These are phyloP conservation scores for Augochlora pura DNA, from an alignment of 1,140 invertebrate genomes.

Conservation along the genomic window DNA sequence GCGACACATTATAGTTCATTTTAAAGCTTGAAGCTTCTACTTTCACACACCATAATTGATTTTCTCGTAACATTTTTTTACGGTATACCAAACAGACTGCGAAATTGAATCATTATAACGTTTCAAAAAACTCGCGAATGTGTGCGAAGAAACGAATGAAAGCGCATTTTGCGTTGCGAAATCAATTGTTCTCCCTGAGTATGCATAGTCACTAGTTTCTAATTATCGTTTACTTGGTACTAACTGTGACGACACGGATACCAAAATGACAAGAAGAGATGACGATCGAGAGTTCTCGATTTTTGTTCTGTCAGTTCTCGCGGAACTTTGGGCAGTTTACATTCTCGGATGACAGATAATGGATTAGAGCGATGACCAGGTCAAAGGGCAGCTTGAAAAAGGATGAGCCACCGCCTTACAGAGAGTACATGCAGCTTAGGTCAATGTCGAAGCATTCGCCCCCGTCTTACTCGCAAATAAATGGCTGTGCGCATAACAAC, in stretches of 20 bases:
- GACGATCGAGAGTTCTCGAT: slow-evolving; percentile 27
- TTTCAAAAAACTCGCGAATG: no score
- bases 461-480: slow-evolving; percentile 1
- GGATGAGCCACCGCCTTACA: neutral
- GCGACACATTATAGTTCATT: no score
- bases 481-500: neutral
- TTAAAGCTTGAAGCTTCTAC: no score
- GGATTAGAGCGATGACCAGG: slow-evolving; percentile 34
- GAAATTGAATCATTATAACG: no score
- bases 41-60: no score
- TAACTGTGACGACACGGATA: neutral
- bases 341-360: slow-evolving; percentile 16
- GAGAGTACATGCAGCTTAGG: slow-evolving; percentile 37
- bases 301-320: slow-evolving; percentile 19
- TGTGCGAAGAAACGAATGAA: no score
- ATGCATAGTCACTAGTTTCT: no score
- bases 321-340: neutral
- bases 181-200: no score
- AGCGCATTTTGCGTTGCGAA: no score
- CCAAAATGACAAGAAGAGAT: neutral
- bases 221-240: no score
- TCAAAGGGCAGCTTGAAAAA: slow-evolving; percentile 30
- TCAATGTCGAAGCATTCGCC: slow-evolving; percentile 32
- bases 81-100: no score
- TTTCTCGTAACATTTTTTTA: no score